Conservation (phyloP, 2,113 vertebrate genomes). For the Chloebia gouldiae region DNA sequence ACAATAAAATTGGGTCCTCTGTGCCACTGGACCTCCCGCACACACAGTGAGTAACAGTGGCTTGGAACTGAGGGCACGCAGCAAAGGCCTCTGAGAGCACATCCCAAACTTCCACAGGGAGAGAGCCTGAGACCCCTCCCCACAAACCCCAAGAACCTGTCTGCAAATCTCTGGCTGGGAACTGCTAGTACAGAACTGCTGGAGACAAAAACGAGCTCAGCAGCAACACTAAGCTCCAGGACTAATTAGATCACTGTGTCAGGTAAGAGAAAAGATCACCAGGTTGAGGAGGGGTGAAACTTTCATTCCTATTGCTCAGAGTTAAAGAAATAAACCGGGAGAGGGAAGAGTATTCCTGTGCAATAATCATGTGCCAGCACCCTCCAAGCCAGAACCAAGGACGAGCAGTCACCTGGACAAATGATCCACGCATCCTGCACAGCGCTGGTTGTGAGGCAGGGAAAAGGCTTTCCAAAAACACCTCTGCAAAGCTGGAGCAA, state of each 20-base stretch:
- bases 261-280: neutral
- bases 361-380: neutral
- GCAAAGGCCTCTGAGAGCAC: neutral
- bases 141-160: neutral
- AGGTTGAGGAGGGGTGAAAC: neutral
- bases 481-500: neutral
- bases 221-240: neutral
- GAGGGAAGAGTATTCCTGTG: neutral
- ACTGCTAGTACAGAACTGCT: neutral
- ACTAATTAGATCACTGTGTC: neutral
- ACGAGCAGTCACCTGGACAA: neutral
- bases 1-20: neutral
- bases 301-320: neutral
- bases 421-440: neutral
- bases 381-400: neutral
- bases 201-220: neutral
- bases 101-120: neutral
- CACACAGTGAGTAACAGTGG: neutral
- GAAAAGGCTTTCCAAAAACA: neutral
- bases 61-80: accelerated
- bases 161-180: neutral
- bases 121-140: neutral
- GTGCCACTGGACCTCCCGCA: neutral
- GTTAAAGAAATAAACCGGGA: neutral
- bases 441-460: accelerated